Base-by-base conservation (phyloP, 2,888 invertebrate species). In the Erebia epiphron region DNA sequence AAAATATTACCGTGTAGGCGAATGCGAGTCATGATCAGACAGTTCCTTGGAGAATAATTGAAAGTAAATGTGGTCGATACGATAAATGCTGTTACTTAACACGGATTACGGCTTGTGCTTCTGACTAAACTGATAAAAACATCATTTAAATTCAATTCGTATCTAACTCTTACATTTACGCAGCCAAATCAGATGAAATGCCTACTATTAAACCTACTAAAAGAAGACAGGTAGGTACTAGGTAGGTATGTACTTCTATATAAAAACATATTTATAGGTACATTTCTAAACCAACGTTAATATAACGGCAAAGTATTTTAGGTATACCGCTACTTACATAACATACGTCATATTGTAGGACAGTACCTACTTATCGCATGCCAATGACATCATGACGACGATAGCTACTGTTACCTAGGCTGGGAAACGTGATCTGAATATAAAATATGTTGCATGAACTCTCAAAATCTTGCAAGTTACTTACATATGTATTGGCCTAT, bases 331-430 rank as follows among this genome's bases (percentile, higher is more conserved):
- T 79, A 81, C 80, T 86, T 85, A 83, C 79, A 84, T 84, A 85
- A 86, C 78, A 73, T 74, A 78, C 79, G 79, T 79, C 77, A 79
- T 79, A 79, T 76, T 82, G 82, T 86, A 83, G 85, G 86, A 85
- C 85, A 85, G 82, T 82, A 82, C 80, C 85, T 86, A 86, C 80
- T 85, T 86, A 86, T 83, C 86, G 84, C 86, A 89, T 87, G 86
- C 87, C 88, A 86, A 88, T 91, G 91, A 91, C 90, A 91, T 91
- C 91, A 90, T 84, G 86, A 83, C 86, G 82, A 82, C 83, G 82
- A 81, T n/a, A n/a, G n/a, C 87, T 88, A 89, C 88, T 87, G 90
- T 89, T 88, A 89, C 85, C 85, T 85, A 86, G 85, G 82, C 83
- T 82, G 80, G 76, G 82, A 83, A 79, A 83, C 89, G 89, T 90